A percentile compares a stretch with the other conserved stretches of the same genome.
These are phyloP conservation scores for Microtus montanus DNA, from an alignment of 2,113 vertebrate genomes.

Conservation along the genomic window DNA sequence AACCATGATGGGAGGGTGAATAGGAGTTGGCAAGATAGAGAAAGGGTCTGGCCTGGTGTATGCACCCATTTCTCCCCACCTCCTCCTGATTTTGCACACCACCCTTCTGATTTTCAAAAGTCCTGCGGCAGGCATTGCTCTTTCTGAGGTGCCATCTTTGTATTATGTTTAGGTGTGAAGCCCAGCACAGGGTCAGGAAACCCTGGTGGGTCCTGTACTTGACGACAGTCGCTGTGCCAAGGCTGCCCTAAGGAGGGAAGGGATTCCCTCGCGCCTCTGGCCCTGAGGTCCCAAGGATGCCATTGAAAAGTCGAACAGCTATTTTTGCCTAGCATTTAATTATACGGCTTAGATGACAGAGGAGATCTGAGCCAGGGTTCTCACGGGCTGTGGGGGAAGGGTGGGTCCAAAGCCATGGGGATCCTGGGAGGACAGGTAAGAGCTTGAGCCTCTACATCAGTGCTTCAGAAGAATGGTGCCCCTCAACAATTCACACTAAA, in stretches of 20 bases:
- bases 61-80: too few species aligned
- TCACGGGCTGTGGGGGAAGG: not conserved
- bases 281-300: not conserved
- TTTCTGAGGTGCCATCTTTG: not conserved
- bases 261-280: not conserved
- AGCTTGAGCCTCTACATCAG: not conserved
- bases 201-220: not conserved
- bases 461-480: not conserved
- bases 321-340: constrained; percentile 68
- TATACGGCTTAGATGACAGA: constrained; percentile 42
- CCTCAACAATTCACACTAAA: not conserved
- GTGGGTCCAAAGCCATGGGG: not conserved
- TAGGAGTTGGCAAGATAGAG: not conserved
- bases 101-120: not conserved
- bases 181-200: not conserved
- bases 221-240: rapidly evolving
- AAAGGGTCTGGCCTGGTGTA: not conserved
- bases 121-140: not conserved
- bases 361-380: constrained; percentile 16
- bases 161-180: not conserved
- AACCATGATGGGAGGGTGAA: not conserved
- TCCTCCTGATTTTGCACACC: not conserved
- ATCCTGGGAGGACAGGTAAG: not conserved
- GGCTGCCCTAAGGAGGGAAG: constrained; percentile 14
- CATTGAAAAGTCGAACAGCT: constrained; percentile 40